Evolutionary conservation across 2,888 invertebrate species (phyloP), one percentile per base, ranked within the genome.

Genomic region (Hyppa rectilinea): DNA sequence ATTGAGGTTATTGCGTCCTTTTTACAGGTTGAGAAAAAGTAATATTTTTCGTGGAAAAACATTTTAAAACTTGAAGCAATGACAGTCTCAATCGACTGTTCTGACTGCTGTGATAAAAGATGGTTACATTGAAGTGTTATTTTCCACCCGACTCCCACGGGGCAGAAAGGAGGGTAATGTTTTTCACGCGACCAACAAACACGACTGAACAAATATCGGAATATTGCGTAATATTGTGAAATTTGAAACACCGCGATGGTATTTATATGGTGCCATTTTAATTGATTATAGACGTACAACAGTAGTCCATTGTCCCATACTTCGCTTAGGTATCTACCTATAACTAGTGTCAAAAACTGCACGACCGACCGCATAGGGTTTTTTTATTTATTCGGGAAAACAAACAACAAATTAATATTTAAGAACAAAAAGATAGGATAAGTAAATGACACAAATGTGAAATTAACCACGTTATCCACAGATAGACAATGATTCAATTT

Each of bases 81-180:
- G 76, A 80, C 76, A 67, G 56, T 49, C 36, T 45, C 71, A 72
- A 58, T 76, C 60, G 43, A 52, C 80, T 71, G 52, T 40, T 61
- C n/a, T 14, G 34, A 65, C 38, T 50, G 29, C 17, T 31, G 68
- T 38, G 68, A 71, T 75, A 80, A 75, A 66, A 66, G 75, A 68
- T n/a, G 50, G 34, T 65, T 50, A 29, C 55, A 75, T 40, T 60
- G 60, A 50, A 31, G 38, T 36, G 53, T 65, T 49, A 52, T 58
- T 71, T 75, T 58, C 31, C 45, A 64, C 17, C 58, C 45, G 45
- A 76, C 72, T 72, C 80, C 69, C 69, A 80, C 80, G 64, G 20
- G 9, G 17, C 14, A 23, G 56, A 80, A 80, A 76, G 43, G 76
- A 80, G 76, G 80, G 72, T 80, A 80, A 72, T 80, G 61, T 40